A percentile compares a stretch with the other conserved stretches of the same genome.
Conservation (phyloP, 2,113 vertebrate species). For the Urocynchramus pylzowi region DNA sequence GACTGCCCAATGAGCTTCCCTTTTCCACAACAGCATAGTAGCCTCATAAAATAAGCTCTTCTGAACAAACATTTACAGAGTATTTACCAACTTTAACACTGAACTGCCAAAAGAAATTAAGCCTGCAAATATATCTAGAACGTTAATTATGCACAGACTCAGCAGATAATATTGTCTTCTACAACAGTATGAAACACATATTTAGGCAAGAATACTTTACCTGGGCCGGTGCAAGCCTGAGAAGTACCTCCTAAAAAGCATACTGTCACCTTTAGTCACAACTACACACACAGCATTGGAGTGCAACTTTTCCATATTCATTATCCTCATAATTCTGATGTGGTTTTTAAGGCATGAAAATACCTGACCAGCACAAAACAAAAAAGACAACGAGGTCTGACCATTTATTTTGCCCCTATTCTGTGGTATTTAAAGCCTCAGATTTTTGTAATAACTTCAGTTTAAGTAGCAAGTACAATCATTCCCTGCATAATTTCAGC, state of each 20-base stretch:
- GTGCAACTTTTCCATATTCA: background rate
- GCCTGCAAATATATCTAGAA: background rate
- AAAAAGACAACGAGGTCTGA: background rate
- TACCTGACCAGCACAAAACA: background rate
- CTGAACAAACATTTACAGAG: background rate
- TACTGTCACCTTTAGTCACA: background rate
- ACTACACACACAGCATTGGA: background rate
- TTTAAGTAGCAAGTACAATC: background rate
- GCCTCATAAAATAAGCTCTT: background rate
- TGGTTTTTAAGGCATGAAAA: background rate
- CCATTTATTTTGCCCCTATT: background rate
- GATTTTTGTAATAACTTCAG: background rate
- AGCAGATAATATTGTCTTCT: background rate
- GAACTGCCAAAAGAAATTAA: background rate
- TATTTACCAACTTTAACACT: background rate
- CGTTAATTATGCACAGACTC: background rate
- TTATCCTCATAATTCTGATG: background rate
- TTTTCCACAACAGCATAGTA: fast-evolving
- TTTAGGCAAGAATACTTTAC: background rate
- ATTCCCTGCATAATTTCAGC: background rate
- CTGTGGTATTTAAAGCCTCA: background rate
- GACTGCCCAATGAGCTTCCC: background rate
- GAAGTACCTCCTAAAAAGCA: background rate
- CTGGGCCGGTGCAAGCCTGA: background rate
- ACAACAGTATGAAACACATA: background rate